These are phyloP conservation scores for Pogonognathellus flavescens DNA, from an alignment of 1,140 invertebrate species.

Conservation along the genomic window DNA sequence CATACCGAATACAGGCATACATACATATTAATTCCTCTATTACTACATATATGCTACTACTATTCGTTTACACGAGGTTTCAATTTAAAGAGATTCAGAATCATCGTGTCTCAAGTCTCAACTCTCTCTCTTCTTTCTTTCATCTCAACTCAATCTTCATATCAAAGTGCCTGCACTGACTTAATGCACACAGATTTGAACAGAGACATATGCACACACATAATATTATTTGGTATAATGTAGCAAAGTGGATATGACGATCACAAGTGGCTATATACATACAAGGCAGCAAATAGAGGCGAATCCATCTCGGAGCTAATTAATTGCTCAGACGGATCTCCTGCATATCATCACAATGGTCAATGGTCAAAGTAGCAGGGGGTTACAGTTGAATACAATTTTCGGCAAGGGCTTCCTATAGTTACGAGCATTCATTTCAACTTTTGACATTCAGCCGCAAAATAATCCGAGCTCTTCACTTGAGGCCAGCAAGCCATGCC, in stretches of 20 bases:
- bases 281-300: slow-evolving; percentile 50
- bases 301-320: slow-evolving; percentile 57
- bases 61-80: too few relatives aligned
- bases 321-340: slow-evolving; percentile 55
- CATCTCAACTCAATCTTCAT: slow-evolving; percentile 2
- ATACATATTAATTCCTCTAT: too few relatives aligned
- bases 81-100: neutral
- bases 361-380: slow-evolving; percentile 60
- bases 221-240: too few relatives aligned
- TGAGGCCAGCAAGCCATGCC: slow-evolving; percentile 39
- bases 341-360: slow-evolving; percentile 57
- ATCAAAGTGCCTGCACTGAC: neutral
- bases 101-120: neutral
- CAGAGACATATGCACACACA: neutral
- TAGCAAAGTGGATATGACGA: too few relatives aligned
- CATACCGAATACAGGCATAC: too few relatives aligned
- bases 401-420: slow-evolving; percentile 47
- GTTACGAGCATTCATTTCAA: slow-evolving; percentile 51
- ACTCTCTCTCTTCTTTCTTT: neutral
- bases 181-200: neutral
- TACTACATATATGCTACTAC: too few relatives aligned
- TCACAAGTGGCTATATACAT: too few relatives aligned
- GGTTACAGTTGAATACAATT: slow-evolving; percentile 53
- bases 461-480: slow-evolving; percentile 50
- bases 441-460: slow-evolving; percentile 50